Evolutionary conservation across 2,113 vertebrate species (phyloP).

Genomic region (Etheostoma spectabile): DNA sequence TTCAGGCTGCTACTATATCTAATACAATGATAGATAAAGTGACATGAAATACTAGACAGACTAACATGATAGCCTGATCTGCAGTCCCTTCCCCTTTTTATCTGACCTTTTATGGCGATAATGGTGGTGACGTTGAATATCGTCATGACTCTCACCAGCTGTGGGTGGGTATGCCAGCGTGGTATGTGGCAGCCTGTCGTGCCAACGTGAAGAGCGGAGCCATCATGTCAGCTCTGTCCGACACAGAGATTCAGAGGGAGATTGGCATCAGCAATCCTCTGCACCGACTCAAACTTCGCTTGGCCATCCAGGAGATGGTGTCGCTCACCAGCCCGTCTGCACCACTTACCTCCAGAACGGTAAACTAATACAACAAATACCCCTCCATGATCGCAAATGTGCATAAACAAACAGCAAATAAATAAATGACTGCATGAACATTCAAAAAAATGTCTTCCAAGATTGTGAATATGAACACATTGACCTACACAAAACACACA

Average conservation of each 20-base stretch:
- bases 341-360: constrained; percentile 89
- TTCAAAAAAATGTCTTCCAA: neutral
- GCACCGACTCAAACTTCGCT: constrained; percentile 94
- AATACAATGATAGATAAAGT: neutral
- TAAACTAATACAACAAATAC: constrained; percentile 43
- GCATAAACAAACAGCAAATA: neutral
- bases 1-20: constrained; percentile 7
- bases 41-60: constrained; percentile 13
- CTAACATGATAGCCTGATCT: neutral
- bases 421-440: neutral
- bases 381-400: neutral
- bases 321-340: constrained; percentile 96
- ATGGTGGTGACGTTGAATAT: constrained; percentile 46
- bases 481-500: constrained; percentile 30
- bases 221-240: constrained; percentile 97
- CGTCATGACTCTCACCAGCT: constrained; percentile 83
- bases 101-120: constrained; percentile 39
- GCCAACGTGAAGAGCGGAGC: constrained; percentile 98
- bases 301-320: constrained; percentile 99
- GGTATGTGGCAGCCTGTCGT: constrained; percentile 97
- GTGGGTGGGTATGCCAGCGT: constrained; percentile 98
- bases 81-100: neutral
- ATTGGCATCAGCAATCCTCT: constrained; percentile 98
- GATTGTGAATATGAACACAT: constrained; percentile 4
- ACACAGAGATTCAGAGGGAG: constrained; percentile 98